Evolutionary conservation across 2,113 vertebrate genomes (phyloP).

Genomic region (Chelonoidis abingdonii): DNA sequence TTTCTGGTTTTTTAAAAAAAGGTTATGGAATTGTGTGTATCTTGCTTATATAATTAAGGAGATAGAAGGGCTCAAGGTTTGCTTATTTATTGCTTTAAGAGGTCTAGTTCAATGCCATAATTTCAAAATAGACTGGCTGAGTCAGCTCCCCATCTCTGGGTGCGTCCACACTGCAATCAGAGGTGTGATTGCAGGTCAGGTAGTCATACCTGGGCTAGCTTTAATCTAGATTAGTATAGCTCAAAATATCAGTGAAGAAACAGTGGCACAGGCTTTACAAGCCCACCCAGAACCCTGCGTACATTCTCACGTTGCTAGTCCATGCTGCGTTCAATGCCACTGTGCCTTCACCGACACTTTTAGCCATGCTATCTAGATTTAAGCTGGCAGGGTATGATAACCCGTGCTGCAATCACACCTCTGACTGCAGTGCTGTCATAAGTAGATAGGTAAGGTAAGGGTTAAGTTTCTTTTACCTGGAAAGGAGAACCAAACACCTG

Average conservation of each 20-base stretch:
- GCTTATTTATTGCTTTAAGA: conserved; percentile 38
- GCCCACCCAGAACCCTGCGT: neutral
- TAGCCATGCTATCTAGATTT: neutral
- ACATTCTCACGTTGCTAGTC: neutral
- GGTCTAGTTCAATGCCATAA: neutral
- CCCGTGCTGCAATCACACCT: neutral
- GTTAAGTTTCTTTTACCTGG: too few species aligned
- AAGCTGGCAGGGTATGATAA: neutral
- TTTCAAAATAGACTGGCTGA: conserved; percentile 5
- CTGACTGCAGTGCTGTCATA: neutral
- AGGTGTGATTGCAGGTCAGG: neutral
- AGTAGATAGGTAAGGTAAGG: too few species aligned
- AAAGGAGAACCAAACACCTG: too few species aligned
- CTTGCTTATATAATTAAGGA: neutral
- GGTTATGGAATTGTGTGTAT: neutral
- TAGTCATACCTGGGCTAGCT: neutral
- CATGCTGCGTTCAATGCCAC: neutral
- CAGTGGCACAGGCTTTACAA: neutral
- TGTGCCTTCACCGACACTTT: neutral
- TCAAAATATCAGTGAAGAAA: neutral
- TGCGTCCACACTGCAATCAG: neutral
- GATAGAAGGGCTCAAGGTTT: conserved; percentile 21
- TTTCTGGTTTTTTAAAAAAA: neutral
- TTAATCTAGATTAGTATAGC: neutral
- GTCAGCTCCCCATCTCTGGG: conserved; percentile 14